These are phyloP conservation scores for Ageneiosus marmoratus DNA, from an alignment of 2,113 vertebrate species.

Conservation along the genomic window DNA sequence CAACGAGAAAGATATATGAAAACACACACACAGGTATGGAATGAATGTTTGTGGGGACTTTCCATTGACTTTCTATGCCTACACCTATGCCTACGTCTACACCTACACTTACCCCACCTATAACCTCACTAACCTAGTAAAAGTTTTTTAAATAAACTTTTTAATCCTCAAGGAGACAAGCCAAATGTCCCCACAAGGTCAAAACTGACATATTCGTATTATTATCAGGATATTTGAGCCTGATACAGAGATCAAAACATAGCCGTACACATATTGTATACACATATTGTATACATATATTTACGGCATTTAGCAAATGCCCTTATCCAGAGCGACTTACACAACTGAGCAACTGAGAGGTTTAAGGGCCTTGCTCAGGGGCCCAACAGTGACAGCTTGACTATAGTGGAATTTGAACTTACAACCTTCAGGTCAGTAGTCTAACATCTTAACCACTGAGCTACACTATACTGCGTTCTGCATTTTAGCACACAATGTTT, in stretches of 20 bases:
- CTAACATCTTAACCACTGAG: too few relatives aligned
- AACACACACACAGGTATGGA: neutral
- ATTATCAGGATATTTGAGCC: neutral
- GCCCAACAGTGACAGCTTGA: too few relatives aligned
- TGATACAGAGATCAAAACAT: neutral
- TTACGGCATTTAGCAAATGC: too few relatives aligned
- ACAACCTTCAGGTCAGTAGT: too few relatives aligned
- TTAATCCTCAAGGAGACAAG: neutral
- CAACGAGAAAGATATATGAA: slow-evolving; percentile 68
- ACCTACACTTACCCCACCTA: neutral
- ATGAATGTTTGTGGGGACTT: neutral
- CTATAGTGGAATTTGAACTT: too few relatives aligned
- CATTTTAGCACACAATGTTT: neutral
- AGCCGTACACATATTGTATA: neutral
- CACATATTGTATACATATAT: too few relatives aligned
- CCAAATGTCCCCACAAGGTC: neutral
- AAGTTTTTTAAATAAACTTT: too few relatives aligned
- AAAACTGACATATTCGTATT: neutral
- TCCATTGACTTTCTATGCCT: neutral
- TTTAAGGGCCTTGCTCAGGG: too few relatives aligned
- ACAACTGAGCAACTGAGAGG: too few relatives aligned
- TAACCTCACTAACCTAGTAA: neutral
- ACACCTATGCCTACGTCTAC: too few relatives aligned
- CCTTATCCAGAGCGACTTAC: too few relatives aligned
- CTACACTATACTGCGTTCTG: too few relatives aligned